phyloP scores from a whole-genome alignment of 1,140 invertebrate genomes.

The Hyposmocoma kahamanoa region DNA sequence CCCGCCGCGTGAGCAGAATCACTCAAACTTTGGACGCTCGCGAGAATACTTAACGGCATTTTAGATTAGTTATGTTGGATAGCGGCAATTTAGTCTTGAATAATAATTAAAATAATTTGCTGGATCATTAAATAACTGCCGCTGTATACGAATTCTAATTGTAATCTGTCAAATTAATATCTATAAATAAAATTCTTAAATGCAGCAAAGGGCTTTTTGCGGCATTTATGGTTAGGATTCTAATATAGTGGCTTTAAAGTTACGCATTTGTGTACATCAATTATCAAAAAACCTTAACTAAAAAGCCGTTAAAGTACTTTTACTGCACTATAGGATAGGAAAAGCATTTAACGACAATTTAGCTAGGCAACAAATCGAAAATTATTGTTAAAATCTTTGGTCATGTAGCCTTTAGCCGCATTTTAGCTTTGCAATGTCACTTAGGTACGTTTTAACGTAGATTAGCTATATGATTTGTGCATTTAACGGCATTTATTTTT shows the following conservation, averaged over 20 bases:
- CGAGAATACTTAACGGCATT: neutral
- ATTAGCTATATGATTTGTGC: neutral
- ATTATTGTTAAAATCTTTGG: neutral
- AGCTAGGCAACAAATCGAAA: neutral
- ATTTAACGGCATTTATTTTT: neutral
- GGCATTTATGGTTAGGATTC: neutral
- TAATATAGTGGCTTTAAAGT: too few relatives aligned
- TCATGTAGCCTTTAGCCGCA: neutral
- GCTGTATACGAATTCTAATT: too few relatives aligned
- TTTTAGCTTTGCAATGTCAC: neutral
- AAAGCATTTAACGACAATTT: neutral
- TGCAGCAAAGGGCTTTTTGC: neutral
- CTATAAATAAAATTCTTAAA: neutral
- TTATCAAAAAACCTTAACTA: neutral
- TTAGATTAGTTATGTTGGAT: neutral
- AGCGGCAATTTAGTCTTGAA: neutral
- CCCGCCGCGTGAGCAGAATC: too few relatives aligned
- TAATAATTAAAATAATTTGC: neutral
- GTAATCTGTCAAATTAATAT: too few relatives aligned
- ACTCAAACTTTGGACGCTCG: too few relatives aligned
- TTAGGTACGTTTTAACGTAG: neutral
- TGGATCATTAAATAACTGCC: too few relatives aligned
- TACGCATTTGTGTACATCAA: too few relatives aligned
- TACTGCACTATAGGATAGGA: neutral
- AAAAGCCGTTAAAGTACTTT: neutral